phyloP scores from a whole-genome alignment of 2,888 invertebrate species.

The Dinocampus coccinellae region DNA sequence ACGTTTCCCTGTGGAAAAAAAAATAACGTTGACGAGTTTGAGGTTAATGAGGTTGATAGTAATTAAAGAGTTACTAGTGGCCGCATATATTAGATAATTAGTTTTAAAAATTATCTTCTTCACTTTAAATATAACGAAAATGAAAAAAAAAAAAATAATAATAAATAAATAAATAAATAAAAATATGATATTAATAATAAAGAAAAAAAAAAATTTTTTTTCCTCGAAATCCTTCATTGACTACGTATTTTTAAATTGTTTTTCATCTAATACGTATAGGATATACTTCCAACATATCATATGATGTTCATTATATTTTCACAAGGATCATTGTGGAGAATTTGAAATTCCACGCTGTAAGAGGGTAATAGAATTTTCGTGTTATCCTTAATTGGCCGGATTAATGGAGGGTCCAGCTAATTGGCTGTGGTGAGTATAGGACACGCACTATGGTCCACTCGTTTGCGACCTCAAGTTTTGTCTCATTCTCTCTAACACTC shows the following conservation, averaged over 20 bases:
- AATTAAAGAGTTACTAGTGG: slow-evolving; percentile 24
- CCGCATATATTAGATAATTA: neutral
- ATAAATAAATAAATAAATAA: too few species aligned
- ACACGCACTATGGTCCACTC: slow-evolving; percentile 43
- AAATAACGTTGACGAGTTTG: slow-evolving; percentile 25
- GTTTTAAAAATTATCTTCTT: neutral
- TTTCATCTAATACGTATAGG: too few species aligned
- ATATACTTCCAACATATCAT: neutral
- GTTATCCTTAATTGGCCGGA: slow-evolving; percentile 53
- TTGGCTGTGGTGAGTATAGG: slow-evolving; percentile 61
- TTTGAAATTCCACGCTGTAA: slow-evolving; percentile 41
- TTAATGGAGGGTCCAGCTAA: slow-evolving; percentile 64
- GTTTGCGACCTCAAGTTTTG: slow-evolving; percentile 20
- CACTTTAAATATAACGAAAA: neutral
- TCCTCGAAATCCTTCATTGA: neutral
- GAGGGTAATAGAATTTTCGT: slow-evolving; percentile 47
- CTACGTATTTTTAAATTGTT: too few species aligned
- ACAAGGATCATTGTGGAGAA: slow-evolving; percentile 2
- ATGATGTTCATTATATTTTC: neutral
- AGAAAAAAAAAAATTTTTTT: too few species aligned
- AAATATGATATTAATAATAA: too few species aligned
- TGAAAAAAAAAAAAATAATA: too few species aligned
- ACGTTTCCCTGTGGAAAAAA: slow-evolving; percentile 8
- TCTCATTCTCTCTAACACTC: neutral
- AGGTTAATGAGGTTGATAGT: slow-evolving; percentile 33